phyloP scores from a whole-genome alignment of 2,113 vertebrate genomes.

The Syngnathoides biaculeatus region DNA sequence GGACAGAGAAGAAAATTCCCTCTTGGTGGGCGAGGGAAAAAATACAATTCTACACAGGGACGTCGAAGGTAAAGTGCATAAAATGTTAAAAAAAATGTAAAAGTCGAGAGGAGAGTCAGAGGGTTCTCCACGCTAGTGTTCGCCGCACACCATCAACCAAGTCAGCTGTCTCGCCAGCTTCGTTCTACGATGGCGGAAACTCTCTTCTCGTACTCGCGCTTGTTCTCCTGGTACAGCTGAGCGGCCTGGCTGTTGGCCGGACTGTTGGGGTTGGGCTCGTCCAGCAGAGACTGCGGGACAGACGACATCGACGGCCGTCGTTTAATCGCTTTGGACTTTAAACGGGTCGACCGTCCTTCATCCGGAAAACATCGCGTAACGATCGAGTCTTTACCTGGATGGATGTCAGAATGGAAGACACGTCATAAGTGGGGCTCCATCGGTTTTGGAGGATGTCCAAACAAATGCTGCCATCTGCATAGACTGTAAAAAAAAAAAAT shows the following conservation, averaged over 20 bases:
- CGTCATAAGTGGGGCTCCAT: slow-evolving; percentile 98
- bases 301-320: not conserved
- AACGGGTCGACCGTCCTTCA: not conserved
- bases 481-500: slow-evolving; percentile 74
- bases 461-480: slow-evolving; percentile 99
- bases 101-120: slow-evolving; percentile 60
- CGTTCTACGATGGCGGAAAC: slow-evolving; percentile 99
- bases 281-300: slow-evolving; percentile 84
- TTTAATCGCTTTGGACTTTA: not conserved
- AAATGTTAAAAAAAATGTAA: slow-evolving; percentile 64
- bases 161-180: slow-evolving; percentile 99
- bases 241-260: slow-evolving; percentile 98
- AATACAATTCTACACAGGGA: slow-evolving; percentile 39
- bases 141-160: slow-evolving; percentile 56
- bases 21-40: slow-evolving; percentile 22
- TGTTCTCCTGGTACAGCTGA: slow-evolving; percentile 99
- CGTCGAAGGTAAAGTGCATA: slow-evolving; percentile 75
- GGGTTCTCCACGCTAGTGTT: slow-evolving; percentile 57
- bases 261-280: slow-evolving; percentile 98
- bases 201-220: slow-evolving; percentile 96
- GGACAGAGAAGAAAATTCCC: slow-evolving; percentile 40
- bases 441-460: slow-evolving; percentile 99
- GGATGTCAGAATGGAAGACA: slow-evolving; percentile 98
- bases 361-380: not conserved
- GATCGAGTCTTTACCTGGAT: slow-evolving; percentile 82